Evolutionary conservation across 2,113 vertebrate species (phyloP).

Genomic region (Phoenicopterus ruber): DNA sequence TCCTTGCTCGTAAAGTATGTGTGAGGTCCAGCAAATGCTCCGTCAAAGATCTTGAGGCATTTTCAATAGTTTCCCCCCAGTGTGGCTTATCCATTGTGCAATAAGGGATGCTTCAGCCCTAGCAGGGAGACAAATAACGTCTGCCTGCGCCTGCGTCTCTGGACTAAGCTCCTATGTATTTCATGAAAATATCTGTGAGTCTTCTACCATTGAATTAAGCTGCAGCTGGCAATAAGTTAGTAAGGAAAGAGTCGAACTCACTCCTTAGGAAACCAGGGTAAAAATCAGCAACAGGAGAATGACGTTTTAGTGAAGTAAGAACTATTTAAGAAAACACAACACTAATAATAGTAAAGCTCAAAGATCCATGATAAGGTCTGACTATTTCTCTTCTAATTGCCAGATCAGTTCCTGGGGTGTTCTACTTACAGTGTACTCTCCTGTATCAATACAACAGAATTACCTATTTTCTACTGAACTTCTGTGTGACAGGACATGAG

Average conservation of each 20-base stretch:
- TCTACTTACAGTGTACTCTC: background rate
- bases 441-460: background rate
- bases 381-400: background rate
- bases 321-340: background rate
- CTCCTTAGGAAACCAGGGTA: background rate
- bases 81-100: background rate
- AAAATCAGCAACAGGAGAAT: background rate
- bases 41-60: background rate
- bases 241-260: background rate
- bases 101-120: background rate
- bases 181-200: background rate
- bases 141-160: background rate
- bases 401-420: background rate
- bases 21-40: background rate
- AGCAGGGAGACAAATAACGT: background rate
- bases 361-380: background rate
- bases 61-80: background rate
- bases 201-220: background rate
- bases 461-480: background rate
- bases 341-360: background rate
- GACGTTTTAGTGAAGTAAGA: background rate
- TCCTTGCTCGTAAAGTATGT: background rate
- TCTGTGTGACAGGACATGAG: background rate
- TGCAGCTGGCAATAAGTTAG: background rate
- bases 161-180: background rate